These are phyloP conservation scores for Pionites leucogaster DNA, from an alignment of 2,113 vertebrate genomes.

Conservation along the genomic window DNA sequence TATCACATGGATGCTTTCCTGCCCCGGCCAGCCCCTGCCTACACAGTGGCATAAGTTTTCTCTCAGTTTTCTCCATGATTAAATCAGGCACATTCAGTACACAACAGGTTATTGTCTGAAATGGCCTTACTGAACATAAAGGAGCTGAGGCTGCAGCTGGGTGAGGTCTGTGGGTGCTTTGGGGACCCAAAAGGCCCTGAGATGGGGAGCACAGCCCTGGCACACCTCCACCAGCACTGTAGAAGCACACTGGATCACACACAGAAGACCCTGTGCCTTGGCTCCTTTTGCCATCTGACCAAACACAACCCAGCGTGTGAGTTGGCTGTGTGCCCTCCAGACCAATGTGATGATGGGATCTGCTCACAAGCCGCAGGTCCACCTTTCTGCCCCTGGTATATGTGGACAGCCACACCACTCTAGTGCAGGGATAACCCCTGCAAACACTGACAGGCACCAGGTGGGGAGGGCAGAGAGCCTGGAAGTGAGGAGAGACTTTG, in stretches of 20 bases:
- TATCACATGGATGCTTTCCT: background rate
- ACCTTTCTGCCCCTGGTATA: background rate
- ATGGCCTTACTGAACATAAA: background rate
- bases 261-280: background rate
- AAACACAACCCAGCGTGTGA: fast-evolving
- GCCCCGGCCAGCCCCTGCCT: background rate
- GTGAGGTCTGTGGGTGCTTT: background rate
- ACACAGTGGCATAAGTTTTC: background rate
- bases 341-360: fast-evolving
- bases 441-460: background rate
- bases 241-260: fast-evolving
- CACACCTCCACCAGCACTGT: fast-evolving
- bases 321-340: background rate
- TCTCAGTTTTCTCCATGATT: background rate
- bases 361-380: background rate
- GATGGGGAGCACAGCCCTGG: background rate
- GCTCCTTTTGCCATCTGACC: background rate
- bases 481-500: background rate
- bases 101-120: background rate
- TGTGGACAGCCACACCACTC: background rate
- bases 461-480: background rate
- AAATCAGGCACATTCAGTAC: background rate
- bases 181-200: background rate
- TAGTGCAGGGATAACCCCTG: background rate
- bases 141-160: background rate